These are phyloP conservation scores for Brachionus rotundiformis DNA, from an alignment of 1,140 invertebrate genomes.

Conservation along the genomic window DNA sequence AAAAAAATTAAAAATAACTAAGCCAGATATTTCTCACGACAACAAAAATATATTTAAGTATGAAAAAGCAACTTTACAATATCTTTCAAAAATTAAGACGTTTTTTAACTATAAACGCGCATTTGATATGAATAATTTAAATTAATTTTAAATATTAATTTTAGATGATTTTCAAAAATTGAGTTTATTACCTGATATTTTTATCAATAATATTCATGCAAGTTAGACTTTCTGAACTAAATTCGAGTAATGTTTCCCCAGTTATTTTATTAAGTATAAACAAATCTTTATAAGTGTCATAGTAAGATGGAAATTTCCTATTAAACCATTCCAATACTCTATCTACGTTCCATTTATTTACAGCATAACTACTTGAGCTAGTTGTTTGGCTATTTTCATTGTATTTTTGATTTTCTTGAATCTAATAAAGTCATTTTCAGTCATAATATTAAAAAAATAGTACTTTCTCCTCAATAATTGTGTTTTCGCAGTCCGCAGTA, in stretches of 20 bases:
- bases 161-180: too few relatives aligned
- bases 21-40: too few relatives aligned
- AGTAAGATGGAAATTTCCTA: conserved; percentile 30
- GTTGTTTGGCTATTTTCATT: not conserved
- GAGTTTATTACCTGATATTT: not conserved
- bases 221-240: not conserved
- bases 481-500: not conserved
- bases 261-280: not conserved
- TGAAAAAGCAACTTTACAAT: too few relatives aligned
- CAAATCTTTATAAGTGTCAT: not conserved
- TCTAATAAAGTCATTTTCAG: not conserved
- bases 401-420: not conserved
- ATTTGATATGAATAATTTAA: too few relatives aligned
- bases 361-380: not conserved
- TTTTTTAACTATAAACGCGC: too few relatives aligned
- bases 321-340: conserved; percentile 30
- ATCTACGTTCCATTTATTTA: conserved; percentile 29
- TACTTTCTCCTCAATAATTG: not conserved
- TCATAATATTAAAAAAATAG: not conserved
- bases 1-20: too few relatives aligned
- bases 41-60: too few relatives aligned
- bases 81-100: too few relatives aligned
- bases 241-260: conserved; percentile 13
- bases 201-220: not conserved
- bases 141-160: too few relatives aligned